Evolutionary conservation across 1,140 invertebrate genomes (phyloP), one percentile per base, ranked within the genome.

Genomic region (Drosophila leontia): DNA sequence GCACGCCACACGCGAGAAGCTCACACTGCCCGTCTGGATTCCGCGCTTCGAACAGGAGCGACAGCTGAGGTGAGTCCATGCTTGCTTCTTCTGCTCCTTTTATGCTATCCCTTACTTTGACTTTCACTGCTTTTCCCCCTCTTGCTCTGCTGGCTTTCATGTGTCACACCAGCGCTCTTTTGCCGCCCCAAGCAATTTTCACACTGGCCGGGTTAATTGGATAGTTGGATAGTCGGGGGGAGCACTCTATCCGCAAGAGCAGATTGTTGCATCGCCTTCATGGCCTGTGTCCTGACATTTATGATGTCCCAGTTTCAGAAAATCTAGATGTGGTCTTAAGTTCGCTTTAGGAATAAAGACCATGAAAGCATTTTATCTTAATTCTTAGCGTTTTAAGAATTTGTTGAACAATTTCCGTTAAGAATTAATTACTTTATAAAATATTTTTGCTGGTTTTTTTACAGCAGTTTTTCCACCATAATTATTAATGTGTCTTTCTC

Each of bases 1-100:
- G 91, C 96, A 97, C 85, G 96, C 96, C 0, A 94, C 68, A 93
- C 93, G 45, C 71, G 67, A 90, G 13, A 67, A 81, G 56, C 83
- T 92, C 64, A 71, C 58, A 53, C 68, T 93, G 76, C 92, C 92
- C 51, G 90, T 92, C 26, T 91, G 81, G 79, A 86, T 93, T 63
- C 84, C 91, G 53, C 79, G 91, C 17, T 92, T 78, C 56, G 92
- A 92, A 51, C 77, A 90, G 63, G 84, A 92, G 56, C 85, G 77
- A 44, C 82, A 92, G 69, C 68, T 93, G 39, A 91, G 82, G 92
- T 93, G 70, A 86, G 92, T 92, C 56, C 47, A 2, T 7, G 48
- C 29, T 15, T 19, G 37, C 26, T 11, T 61, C n/a, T 35, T 17
- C 35, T 29, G 2, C 12, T 29, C 8, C 47, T 11, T 5, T 11